Conservation (phyloP, 1,140 invertebrate genomes). For the Lanistes nyassanus region DNA sequence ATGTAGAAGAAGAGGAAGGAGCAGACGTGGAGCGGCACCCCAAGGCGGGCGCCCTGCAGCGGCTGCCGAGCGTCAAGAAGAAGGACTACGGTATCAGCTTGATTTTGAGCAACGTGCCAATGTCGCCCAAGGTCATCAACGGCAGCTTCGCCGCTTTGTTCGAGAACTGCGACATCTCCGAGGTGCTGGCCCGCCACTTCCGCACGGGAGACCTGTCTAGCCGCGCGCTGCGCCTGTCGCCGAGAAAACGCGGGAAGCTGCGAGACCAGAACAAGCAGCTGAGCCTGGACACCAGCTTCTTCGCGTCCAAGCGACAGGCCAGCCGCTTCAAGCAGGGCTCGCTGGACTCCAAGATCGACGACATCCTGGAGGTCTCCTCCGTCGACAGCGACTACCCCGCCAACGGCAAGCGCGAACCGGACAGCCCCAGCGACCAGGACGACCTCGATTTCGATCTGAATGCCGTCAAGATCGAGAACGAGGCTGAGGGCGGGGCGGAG, state of each 20-base stretch:
- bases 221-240: conserved; percentile 55
- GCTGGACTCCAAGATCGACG: conserved; percentile 65
- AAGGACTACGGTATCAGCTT: conserved; percentile 90
- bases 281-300: conserved; percentile 55
- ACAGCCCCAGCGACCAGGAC: not conserved
- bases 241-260: conserved; percentile 52
- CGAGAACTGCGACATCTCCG: conserved; percentile 85
- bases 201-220: conserved; percentile 47
- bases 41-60: conserved; percentile 6
- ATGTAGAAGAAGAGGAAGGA: conserved; percentile 21
- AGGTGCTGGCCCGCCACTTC: conserved; percentile 75
- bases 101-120: conserved; percentile 89
- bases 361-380: conserved; percentile 59
- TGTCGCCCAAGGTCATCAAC: conserved; percentile 97
- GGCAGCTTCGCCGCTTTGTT: conserved; percentile 96
- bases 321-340: conserved; percentile 55
- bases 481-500: not conserved
- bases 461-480: conserved; percentile 7
- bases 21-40: not conserved
- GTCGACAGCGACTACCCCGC: conserved; percentile 8
- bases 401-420: not conserved
- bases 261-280: conserved; percentile 56
- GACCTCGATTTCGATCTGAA: conserved; percentile 2
- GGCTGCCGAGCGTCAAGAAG: conserved; percentile 36
- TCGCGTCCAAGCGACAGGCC: conserved; percentile 26